phyloP scores from a whole-genome alignment of 2,113 vertebrate genomes.

The Rousettus leschenaultii region DNA sequence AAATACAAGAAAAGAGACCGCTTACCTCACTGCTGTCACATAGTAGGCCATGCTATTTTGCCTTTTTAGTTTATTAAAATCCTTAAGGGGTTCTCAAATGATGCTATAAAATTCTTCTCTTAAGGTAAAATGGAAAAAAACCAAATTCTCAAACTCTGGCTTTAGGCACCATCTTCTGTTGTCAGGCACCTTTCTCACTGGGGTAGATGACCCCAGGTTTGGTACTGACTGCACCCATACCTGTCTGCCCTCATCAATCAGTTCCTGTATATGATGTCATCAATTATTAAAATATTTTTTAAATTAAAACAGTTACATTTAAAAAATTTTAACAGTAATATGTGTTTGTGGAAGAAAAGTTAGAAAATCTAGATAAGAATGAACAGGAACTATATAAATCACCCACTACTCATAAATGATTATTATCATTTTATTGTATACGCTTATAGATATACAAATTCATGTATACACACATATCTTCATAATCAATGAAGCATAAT shows the following conservation, averaged over 20 bases:
- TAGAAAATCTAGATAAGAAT: not conserved
- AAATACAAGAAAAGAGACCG: not conserved
- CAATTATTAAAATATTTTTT: not conserved
- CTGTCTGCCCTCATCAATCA: not conserved
- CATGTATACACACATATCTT: not conserved
- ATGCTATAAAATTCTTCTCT: not conserved
- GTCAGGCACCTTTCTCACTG: not conserved
- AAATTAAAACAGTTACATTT: not conserved
- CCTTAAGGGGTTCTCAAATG: not conserved
- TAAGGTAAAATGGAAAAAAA: no score
- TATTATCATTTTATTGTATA: not conserved
- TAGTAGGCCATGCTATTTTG: not conserved
- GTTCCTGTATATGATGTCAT: not conserved
- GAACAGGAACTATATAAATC: not conserved
- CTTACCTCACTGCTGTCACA: not conserved
- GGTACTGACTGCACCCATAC: not conserved
- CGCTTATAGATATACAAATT: not conserved
- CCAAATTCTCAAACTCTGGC: not conserved
- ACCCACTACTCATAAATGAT: not conserved
- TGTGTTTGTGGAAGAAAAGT: not conserved
- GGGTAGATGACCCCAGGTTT: not conserved
- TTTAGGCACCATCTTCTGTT: rapidly evolving
- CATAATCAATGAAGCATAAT: not conserved
- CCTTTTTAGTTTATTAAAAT: not conserved
- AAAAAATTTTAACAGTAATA: not conserved